Conservation (phyloP, 2,888 invertebrate genomes). For the Sarcophaga variegata region DNA sequence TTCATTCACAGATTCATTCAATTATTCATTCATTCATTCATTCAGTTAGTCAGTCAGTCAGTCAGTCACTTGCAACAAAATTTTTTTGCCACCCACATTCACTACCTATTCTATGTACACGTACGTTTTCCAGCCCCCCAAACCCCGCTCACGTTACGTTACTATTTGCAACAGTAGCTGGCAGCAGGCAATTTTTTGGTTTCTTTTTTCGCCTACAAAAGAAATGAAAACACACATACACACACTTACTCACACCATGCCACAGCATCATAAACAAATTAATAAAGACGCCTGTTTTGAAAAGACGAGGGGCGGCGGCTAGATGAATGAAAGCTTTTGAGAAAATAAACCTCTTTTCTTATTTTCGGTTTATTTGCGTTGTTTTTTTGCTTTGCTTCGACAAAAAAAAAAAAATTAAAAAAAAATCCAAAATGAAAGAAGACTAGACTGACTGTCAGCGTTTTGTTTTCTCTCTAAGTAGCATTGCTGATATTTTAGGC, state of each 20-base stretch:
- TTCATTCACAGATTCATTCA: constrained; percentile 13
- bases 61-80: constrained; percentile 14
- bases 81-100: constrained; percentile 12
- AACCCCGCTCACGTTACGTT: too few relatives aligned
- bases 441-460: too few relatives aligned
- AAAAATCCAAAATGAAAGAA: too few relatives aligned
- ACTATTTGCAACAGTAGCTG: too few relatives aligned
- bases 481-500: too few relatives aligned
- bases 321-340: not conserved
- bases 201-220: too few relatives aligned
- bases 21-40: not conserved
- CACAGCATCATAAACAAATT: not conserved
- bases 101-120: too few relatives aligned
- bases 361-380: not conserved
- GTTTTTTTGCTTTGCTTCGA: not conserved
- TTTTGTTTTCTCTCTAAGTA: not conserved
- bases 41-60: constrained; percentile 17
- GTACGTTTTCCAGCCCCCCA: too few relatives aligned
- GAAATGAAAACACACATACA: too few relatives aligned
- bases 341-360: not conserved
- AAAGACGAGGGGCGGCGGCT: not conserved
- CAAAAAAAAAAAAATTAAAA: not conserved
- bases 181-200: too few relatives aligned
- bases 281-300: not conserved
- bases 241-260: too few relatives aligned